Evolutionary conservation across 2,113 vertebrate genomes (phyloP).

Genomic region (cat (Felis catus)): F.catus_Fca126_mat1.0 CM031419.1:124705001-124705500

Average conservation of each 20-base stretch:
- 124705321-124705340: conserved; percentile 20
- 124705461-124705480: not conserved
- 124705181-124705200: not conserved
- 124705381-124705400: not conserved
- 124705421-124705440: not conserved
- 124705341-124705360: conserved; percentile 16
- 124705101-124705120: not conserved
- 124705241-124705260: not conserved
- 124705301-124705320: not conserved
- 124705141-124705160: not conserved
- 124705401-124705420: not conserved
- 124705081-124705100: not conserved
- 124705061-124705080: not conserved
- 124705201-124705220: not conserved
- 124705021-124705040: not conserved
- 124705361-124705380: not conserved
- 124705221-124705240: not conserved
- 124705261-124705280: not conserved
- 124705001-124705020: not conserved
- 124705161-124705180: not conserved
- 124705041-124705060: not conserved
- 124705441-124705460: not conserved
- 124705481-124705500: conserved; percentile 31
- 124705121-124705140: not conserved
- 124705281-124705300: not conserved